phyloP scores from a whole-genome alignment of 2,888 invertebrate species.

The Synergus laeviventris region DNA sequence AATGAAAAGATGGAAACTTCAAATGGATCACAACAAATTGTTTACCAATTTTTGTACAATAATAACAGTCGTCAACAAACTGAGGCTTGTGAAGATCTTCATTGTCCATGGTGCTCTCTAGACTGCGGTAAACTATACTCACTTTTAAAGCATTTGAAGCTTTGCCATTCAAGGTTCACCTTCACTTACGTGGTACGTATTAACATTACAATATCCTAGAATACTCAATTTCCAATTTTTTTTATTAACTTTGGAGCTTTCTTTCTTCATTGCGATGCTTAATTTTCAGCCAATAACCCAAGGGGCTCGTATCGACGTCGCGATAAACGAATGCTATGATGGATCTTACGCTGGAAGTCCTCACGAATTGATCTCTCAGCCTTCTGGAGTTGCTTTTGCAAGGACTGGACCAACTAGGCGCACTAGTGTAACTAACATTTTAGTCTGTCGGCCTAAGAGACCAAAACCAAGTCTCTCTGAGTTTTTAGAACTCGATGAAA shows the following conservation, averaged over 20 bases:
- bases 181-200: constrained; percentile 91
- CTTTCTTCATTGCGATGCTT: constrained; percentile 17
- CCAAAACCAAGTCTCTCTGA: constrained; percentile 86
- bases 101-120: constrained; percentile 97
- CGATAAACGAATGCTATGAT: constrained; percentile 96
- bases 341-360: constrained; percentile 97
- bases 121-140: constrained; percentile 93
- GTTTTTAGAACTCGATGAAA: constrained; percentile 92
- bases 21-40: constrained; percentile 83
- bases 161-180: constrained; percentile 95
- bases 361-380: constrained; percentile 88
- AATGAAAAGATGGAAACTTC: constrained; percentile 66
- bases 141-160: constrained; percentile 93
- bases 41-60: constrained; percentile 97
- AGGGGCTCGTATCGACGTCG: constrained; percentile 94
- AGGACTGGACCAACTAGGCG: constrained; percentile 85
- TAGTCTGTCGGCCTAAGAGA: constrained; percentile 86
- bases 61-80: constrained; percentile 97
- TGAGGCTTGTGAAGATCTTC: constrained; percentile 93
- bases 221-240: constrained; percentile 34
- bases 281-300: constrained; percentile 81
- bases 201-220: constrained; percentile 42
- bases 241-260: background rate
- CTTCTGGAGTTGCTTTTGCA: constrained; percentile 84
- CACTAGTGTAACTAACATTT: constrained; percentile 86